Evolutionary conservation across 2,888 invertebrate genomes (phyloP).

Genomic region (Linnaemya tessellans): DNA sequence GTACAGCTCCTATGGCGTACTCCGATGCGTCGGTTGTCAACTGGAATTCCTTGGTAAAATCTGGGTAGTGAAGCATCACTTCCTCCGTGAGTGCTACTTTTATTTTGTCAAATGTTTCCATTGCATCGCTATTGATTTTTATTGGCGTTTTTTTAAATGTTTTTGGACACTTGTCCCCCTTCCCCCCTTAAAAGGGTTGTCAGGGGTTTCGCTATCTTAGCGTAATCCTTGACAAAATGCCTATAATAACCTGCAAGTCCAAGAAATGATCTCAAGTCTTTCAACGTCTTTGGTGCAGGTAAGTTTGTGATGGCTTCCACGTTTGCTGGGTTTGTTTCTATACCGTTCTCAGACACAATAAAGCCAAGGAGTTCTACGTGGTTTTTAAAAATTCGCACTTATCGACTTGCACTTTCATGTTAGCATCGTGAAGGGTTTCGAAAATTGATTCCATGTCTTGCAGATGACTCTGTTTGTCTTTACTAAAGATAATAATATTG

Average conservation of each 20-base stretch:
- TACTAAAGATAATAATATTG: no score
- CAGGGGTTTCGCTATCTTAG: slow-evolving; percentile 46
- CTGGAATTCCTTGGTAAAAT: no score
- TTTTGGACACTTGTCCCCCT: slow-evolving; percentile 34
- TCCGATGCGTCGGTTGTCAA: slow-evolving; percentile 1
- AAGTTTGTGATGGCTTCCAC: neutral
- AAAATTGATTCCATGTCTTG: slow-evolving; percentile 20
- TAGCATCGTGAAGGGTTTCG: slow-evolving; percentile 7
- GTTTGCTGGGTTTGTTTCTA: slow-evolving; percentile 23
- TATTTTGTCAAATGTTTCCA: slow-evolving; percentile 34
- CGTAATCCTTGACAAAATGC: slow-evolving; percentile 38
- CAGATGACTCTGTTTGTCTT: no score
- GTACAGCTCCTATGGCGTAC: neutral
- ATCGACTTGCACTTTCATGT: slow-evolving; percentile 37
- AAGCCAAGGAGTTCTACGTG: slow-evolving; percentile 20
- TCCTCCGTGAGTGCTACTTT: no score
- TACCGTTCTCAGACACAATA: neutral
- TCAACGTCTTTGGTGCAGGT: no score
- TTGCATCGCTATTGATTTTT: slow-evolving; percentile 23
- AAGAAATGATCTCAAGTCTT: slow-evolving; percentile 30
- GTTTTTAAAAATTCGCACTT: slow-evolving; percentile 15
- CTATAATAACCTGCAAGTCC: slow-evolving; percentile 29
- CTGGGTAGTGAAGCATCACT: no score
- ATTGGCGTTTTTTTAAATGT: slow-evolving; percentile 33
- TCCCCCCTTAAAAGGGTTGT: slow-evolving; percentile 31